Base-by-base conservation (phyloP, 2,888 invertebrate genomes). In the Nomada fucata region DNA sequence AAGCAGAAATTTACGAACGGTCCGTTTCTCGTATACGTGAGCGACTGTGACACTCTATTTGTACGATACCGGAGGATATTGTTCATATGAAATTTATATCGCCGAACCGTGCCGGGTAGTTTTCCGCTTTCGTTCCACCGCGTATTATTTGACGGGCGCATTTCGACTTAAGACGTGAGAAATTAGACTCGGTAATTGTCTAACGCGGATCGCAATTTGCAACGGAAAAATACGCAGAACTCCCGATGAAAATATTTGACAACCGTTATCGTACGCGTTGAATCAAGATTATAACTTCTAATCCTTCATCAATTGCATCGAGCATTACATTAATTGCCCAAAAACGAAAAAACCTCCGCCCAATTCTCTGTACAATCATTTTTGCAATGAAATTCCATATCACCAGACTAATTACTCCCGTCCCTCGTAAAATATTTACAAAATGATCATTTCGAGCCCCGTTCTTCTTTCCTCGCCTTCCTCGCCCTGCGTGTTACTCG, bases 41-140 rank as follows among this genome's bases (percentile, higher is more conserved):
- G 72, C 50, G 63, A 76, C 53, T n/a, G 76, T 29, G 77, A 36
- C 68, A 77, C 72, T 77, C 67, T 68, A 72, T 72, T 73, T 59
- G 10, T 53, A 13, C 42, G 44, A 42, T 26, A 52, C 23, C 26
- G 4, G 11, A 23, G 44, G 42, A 53, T 65, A 76, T 53, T 65
- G 52, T 67, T 15, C 9, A 9, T 1, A 53, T 2, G 7, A 71
- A 60, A 76, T 76, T 67, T 76, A 79, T 79, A 71, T 64, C n/a
- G 26, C 18, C n/a, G 15, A 7, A 10, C 7, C 15, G 74, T 68
- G 26, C 74, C 61, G 55, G 18, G 11, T 44, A 36, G 29, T 57
- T 42, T 15, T n/a, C 36, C 47, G 20, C 26, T 23, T 15, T 55
- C 15, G 10, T 29, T 20, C 52, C 13, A 13, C 64, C 64, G 13